phyloP scores from a whole-genome alignment of 2,797 vertebrate species.

The Clarias platycephalus region DNA sequence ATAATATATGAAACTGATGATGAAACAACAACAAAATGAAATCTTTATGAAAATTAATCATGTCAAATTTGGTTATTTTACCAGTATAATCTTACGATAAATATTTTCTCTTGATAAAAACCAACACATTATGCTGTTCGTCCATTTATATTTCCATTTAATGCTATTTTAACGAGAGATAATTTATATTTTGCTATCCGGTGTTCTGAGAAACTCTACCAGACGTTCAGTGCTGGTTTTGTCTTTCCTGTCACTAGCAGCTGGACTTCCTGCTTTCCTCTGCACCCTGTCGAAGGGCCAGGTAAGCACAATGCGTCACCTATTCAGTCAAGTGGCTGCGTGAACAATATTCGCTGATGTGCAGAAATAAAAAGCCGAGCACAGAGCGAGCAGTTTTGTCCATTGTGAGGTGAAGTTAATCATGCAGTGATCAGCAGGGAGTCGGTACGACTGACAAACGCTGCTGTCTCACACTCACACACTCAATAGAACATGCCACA shows the following conservation, averaged over 20 bases:
- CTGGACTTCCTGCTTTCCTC: not conserved
- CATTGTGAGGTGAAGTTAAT: not conserved
- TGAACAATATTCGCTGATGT: not conserved
- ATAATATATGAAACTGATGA: too few species aligned
- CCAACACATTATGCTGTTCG: not conserved
- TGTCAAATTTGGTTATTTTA: too few species aligned
- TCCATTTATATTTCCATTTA: not conserved
- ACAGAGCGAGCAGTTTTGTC: not conserved
- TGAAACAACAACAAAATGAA: too few species aligned
- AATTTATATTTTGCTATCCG: not conserved
- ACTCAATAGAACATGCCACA: constrained; percentile 69
- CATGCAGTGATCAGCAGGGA: constrained; percentile 36
- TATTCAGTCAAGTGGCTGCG: constrained; percentile 2
- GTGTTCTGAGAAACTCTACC: not conserved
- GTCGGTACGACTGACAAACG: constrained; percentile 44
- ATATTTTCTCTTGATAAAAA: not conserved
- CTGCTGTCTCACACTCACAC: constrained; percentile 67
- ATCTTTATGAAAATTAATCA: too few species aligned
- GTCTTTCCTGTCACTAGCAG: constrained; percentile 27
- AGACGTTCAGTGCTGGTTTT: not conserved
- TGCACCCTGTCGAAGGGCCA: not conserved
- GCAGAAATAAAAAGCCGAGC: not conserved
- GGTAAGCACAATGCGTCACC: not conserved
- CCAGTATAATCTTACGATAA: too few species aligned
- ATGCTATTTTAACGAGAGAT: not conserved